These are phyloP conservation scores for Malacoraja senta DNA, from an alignment of 2,797 vertebrate species.

Conservation along the genomic window DNA sequence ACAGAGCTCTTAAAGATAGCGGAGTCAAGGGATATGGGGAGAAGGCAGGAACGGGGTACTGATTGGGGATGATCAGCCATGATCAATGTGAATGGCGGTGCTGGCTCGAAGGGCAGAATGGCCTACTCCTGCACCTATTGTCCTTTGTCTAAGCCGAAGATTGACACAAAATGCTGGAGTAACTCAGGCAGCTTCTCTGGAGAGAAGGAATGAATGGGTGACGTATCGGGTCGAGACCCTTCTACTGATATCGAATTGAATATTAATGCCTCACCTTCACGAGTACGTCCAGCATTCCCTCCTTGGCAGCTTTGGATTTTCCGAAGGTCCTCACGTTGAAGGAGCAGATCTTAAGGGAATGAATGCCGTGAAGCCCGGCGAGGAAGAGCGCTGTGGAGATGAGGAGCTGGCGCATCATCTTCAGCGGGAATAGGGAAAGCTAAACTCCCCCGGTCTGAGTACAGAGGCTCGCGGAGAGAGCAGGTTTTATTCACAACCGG, in stretches of 20 bases:
- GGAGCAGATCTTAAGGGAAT: constrained; percentile 67
- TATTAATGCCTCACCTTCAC: constrained; percentile 56
- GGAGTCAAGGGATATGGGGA: too few relatives aligned
- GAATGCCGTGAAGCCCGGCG: constrained; percentile 45
- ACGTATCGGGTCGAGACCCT: too few relatives aligned
- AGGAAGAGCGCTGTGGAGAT: constrained; percentile 47
- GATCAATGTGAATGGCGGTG: too few relatives aligned
- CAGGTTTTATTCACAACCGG: neutral
- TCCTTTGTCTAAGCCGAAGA: too few relatives aligned
- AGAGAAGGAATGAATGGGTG: too few relatives aligned
- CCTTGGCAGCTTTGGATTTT: constrained; percentile 59
- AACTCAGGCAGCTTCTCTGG: too few relatives aligned
- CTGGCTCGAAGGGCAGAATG: too few relatives aligned
- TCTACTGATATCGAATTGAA: neutral
- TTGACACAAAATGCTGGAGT: too few relatives aligned
- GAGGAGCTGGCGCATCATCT: constrained; percentile 43
- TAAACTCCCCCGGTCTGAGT: neutral
- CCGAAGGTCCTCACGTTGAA: constrained; percentile 74
- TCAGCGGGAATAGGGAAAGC: neutral
- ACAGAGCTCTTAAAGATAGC: too few relatives aligned
- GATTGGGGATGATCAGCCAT: too few relatives aligned
- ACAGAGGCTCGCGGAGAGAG: neutral
- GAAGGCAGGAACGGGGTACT: too few relatives aligned
- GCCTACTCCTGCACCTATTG: too few relatives aligned
- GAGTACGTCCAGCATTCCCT: constrained; percentile 56